Conservation (phyloP, 1,140 invertebrate genomes). For the Eurosta solidaginis region DNA sequence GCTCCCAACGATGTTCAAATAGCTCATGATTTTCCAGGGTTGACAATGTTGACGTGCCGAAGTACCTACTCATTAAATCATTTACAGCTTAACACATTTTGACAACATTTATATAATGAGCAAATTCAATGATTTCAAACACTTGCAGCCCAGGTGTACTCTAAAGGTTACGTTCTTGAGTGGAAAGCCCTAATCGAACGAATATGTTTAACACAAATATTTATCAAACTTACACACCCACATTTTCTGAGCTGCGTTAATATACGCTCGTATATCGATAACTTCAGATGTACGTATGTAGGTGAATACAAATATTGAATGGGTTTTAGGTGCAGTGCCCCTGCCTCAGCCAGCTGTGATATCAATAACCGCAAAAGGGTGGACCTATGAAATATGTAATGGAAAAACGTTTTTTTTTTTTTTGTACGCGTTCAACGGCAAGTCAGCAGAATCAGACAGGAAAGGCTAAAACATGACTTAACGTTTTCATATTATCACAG, state of each 20-base stretch:
- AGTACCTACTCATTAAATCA: too few relatives aligned
- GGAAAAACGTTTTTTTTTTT: not conserved
- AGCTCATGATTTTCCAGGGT: too few relatives aligned
- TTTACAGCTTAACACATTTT: not conserved
- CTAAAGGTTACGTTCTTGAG: not conserved
- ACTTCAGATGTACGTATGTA: not conserved
- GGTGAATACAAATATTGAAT: not conserved
- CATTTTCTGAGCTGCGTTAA: not conserved
- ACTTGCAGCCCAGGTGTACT: not conserved
- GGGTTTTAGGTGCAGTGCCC: not conserved
- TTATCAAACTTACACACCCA: not conserved
- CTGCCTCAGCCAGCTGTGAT: constrained; percentile 42
- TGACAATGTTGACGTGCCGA: not conserved
- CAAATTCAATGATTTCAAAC: too few relatives aligned
- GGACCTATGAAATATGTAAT: constrained; percentile 41
- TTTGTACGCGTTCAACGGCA: not conserved
- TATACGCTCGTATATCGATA: not conserved
- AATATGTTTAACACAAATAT: not conserved
- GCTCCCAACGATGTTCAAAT: too few relatives aligned
- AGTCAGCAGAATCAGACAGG: not conserved
- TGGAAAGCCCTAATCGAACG: not conserved
- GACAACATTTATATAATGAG: too few relatives aligned
- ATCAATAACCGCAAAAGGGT: constrained; percentile 59
- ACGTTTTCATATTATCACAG: not conserved
- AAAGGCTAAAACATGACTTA: not conserved